These are phyloP conservation scores for Mythimna ferrago DNA, from an alignment of 2,888 invertebrate genomes.

Conservation along the genomic window DNA sequence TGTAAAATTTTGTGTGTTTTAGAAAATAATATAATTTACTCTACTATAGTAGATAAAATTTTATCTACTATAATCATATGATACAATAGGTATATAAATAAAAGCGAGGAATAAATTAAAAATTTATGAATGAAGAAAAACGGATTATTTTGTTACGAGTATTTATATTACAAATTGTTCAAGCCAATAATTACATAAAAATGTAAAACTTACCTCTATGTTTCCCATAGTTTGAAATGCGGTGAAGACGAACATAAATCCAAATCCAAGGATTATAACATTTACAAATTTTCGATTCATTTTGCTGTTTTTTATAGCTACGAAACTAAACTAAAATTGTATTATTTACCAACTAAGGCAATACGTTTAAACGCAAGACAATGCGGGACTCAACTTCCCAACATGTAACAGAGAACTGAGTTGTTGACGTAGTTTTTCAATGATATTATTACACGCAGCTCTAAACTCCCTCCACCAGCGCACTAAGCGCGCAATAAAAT, in stretches of 20 bases:
- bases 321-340: constrained; percentile 31
- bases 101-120: background rate
- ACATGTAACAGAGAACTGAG: constrained; percentile 65
- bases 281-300: constrained; percentile 94
- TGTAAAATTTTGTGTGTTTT: background rate
- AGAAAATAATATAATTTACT: background rate
- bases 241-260: constrained; percentile 99
- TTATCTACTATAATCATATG: background rate
- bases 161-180: constrained; percentile 4
- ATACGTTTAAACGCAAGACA: constrained; percentile 22
- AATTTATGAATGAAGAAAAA: background rate
- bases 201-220: constrained; percentile 94
- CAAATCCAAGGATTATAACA: constrained; percentile 96
- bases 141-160: no score
- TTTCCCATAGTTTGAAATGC: constrained; percentile 99
- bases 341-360: constrained; percentile 2
- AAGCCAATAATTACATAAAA: constrained; percentile 5
- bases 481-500: constrained; percentile 46
- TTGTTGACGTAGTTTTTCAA: constrained; percentile 67
- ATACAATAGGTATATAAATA: background rate
- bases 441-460: constrained; percentile 66
- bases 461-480: constrained; percentile 71
- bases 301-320: constrained; percentile 59
- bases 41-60: background rate
- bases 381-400: constrained; percentile 47